Base-by-base conservation (phyloP, 2,888 invertebrate genomes). In the Erynnis tages region DNA sequence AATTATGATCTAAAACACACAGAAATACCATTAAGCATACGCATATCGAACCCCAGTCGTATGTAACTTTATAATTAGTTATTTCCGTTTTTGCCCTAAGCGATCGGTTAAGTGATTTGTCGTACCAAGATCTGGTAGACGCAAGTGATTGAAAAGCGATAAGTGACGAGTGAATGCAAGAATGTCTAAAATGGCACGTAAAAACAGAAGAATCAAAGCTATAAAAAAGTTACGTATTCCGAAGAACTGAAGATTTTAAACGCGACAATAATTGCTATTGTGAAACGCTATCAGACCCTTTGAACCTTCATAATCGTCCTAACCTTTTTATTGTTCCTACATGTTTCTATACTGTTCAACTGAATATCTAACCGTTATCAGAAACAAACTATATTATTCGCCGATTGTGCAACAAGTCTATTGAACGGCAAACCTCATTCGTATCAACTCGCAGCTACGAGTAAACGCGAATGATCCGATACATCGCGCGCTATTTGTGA, bases 41-140 rank as follows among this genome's bases (percentile, higher is more conserved):
- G 32, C 48, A 32, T 41, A 49, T 34, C 17, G 34, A 21, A 45
- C 23, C 21, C 19, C 1, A 30, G 11, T 60, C 55, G 56, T 58
- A 62, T 58, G 58, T 63, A 61, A 64, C 60, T 66, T 61, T 54
- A 61, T 71, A 74, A 71, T 72, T 71, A 73, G 62, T 62, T 65
- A 67, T 72, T 68, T 67, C 72, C 67, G 61, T 61, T 62, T 53
- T 56, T 49, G 60, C 69, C 71, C 60, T 47, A 54, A 59, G 67
- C 41, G 34, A 45, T 13, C 23, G 32, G 10, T 23, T 23, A 11
- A 21, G 30, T 4, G 5, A 19, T 2, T 19, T 11, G 43, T 19
- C 43, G 7, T 11, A 19, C 21, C 13, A 13, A 7, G 3, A 2
- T 17, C n/a, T 2, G 17, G 10, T 37, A 2, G 17, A 16, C 35